Base-by-base conservation (phyloP, 2,888 invertebrate genomes). In the Drosophila nr. perissopoda region DNA sequence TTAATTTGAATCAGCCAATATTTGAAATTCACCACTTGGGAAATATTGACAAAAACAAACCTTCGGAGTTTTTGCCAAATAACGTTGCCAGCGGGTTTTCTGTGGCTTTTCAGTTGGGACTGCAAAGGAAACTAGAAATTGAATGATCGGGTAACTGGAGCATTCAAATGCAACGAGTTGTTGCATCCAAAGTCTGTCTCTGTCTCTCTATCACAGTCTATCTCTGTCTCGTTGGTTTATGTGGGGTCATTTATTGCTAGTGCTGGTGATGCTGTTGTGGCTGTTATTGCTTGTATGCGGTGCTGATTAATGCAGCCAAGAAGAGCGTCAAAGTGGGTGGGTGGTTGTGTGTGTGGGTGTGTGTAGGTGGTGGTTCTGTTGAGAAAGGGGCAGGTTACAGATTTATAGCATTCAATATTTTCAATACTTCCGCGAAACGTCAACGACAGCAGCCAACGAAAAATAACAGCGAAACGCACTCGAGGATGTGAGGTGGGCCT, bases 391-490 rank as follows among this genome's bases (percentile, higher is more conserved):
- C 42, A 25, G 54, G 65, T 48, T 49, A 38, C 64, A 81, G 83
- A 84, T 84, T 83, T 84, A 84, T 84, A 68, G 79, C 81, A 74
- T 81, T 83, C 84, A 86, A 84, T 86, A 83, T 83, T 83, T 71
- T 78, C 81, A 83, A 82, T 83, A 81, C 75, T 81, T 83, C 64
- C 81, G 82, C 81, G 82, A 70, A 78, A 66, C 57, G 81, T 81
- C 78, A 81, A 62, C 62, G 73, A 49, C 72, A 72, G 59, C 66
- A 63, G 60, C 60, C 53, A 67, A 49, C 36, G 66, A 62, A 76
- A 70, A 76, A 76, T 65, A 70, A 70, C 57, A 70, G 57, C 51
- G n/a, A 38, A 56, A 56, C 13, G 54, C 27, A 36, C 18, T 64
- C n/a, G 36, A 40, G 27, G 36, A 48, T 13, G 36, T n/a, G 36